A percentile compares a stretch with the other conserved stretches of the same genome.
Conservation (phyloP, 92 coral and sea anemone species). For the Phenganax stokvisi region DNA sequence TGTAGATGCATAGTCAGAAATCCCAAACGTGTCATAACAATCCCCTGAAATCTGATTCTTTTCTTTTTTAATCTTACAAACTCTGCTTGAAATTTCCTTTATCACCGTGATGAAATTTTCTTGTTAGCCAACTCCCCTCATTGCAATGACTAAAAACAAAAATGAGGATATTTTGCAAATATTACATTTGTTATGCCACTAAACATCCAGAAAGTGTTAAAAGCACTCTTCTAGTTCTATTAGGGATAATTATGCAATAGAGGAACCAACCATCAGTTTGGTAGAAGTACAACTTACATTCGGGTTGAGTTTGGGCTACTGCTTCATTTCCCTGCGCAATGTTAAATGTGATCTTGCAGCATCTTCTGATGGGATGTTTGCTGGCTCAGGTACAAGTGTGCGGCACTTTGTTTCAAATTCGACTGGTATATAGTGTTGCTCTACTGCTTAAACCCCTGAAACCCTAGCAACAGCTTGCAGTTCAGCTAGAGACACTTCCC, state of each 20-base stretch:
- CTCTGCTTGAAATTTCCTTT: not conserved
- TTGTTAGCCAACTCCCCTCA: not conserved
- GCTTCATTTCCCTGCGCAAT: not conserved
- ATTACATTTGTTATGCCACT: not conserved
- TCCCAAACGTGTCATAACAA: no score
- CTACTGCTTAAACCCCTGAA: slow-evolving; percentile 14
- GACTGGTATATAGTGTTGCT: not conserved
- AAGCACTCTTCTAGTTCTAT: not conserved
- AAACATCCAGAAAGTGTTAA: not conserved
- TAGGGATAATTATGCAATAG: not conserved
- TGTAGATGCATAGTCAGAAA: no score
- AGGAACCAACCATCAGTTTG: not conserved
- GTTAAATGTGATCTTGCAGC: not conserved
- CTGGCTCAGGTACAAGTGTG: slow-evolving; percentile 6
- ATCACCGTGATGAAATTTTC: not conserved
- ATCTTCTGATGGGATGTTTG: slow-evolving; percentile 15
- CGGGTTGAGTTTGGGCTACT: not conserved
- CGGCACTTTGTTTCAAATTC: slow-evolving; percentile 2
- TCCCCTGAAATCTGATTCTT: no score
- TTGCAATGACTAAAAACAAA: not conserved
- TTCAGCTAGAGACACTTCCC: slow-evolving; percentile 14
- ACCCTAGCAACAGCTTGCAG: not conserved
- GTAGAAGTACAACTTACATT: not conserved
- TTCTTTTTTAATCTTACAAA: no score
- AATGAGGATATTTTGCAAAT: not conserved